Base-by-base conservation (phyloP, 2,888 invertebrate genomes). In the Protonemura montana region DNA sequence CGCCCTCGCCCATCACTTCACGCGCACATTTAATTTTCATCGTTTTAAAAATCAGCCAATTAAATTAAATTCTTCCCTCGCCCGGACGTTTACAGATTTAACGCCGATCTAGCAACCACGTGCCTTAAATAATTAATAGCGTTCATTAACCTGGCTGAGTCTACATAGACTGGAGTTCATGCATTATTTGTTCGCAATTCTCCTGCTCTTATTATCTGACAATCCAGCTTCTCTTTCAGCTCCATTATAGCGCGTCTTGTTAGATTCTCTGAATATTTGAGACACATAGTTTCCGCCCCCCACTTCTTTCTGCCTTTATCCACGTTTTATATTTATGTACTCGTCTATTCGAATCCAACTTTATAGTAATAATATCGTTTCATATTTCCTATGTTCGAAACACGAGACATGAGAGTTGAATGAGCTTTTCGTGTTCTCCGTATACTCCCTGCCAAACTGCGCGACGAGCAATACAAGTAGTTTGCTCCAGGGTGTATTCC, bases 141-240 rank as follows among this genome's bases (percentile, higher is more conserved):
- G 78, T 78, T 78, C 78, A 78, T 78, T 78, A 78, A 78, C 78
- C 78, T 16, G 83, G 16, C 83, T 21, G n/a, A 25, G 16, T 5
- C 30, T 25, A n/a, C 78, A 21, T 21, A 59, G 59, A 21, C 59
- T 59, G 59, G 16, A 59, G 59, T 59, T 13, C 59, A 59, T 59
- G 59, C 59, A 59, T 59, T 21, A 59, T 59, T 59, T 59, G 16
- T 21, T 21, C 59, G 1, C 59, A 59, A 10, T 35, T 3, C 35
- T 35, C 35, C 59, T 10, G 16, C 59, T 2, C 6, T 13, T 21
- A 10, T 16, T 59, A 59, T 59, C 59, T 59, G 16, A 59, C 59
- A 21, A 10, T 3, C 59, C 59, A 21, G 21, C 59, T 21, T 59
- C 59, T 59, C 59, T 59, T 21, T 59, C 59, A 59, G 59, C 59